Evolutionary conservation across 2,797 vertebrate species (phyloP), one percentile per base, ranked within the genome.

Genomic region (Tinamus major): DNA sequence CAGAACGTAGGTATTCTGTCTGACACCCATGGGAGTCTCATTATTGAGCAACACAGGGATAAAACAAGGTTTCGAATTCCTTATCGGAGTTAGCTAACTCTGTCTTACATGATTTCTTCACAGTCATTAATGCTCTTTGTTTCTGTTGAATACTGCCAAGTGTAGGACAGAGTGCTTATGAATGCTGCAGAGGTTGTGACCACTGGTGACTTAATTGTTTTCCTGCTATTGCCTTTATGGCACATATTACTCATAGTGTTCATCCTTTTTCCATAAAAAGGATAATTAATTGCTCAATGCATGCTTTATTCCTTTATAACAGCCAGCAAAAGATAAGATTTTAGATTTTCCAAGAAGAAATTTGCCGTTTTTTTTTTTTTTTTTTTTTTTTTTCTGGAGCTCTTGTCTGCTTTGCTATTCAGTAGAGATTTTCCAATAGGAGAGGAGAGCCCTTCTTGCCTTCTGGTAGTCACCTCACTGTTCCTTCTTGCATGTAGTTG

Each of bases 1-100:
- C 77, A 96, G 79, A 82, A 95, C 89, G 72, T 71, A 95, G 79
- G 51, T 93, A 89, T 78, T 94, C 92, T 96, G 75, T 96, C 67
- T 97, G 92, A 95, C 83, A 95, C 44, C 80, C 85, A 59, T 96
- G 97, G 90, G 65, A 90, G 88, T 92, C 87, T 95, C 80, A 89
- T 95, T 97, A 96, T 94, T 97, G 63, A 96, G 92, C 92, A 96
- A 88, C 49, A 49, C 80, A 75, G 79, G 75, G 83, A 91, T 93
- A 95, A 95, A 96, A 77, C 77, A 95, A 68, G 51, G 68, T 85
- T 94, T 96, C 72, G 70, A 85, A 95, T 93, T 78, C 56, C 42
- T 87, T 95, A 89, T 95, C 78, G 83, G 61, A 87, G 80, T 67
- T 89, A 85, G 17, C 69, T 90, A 79, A 90, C 55, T 96, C 87